Evolutionary conservation across 2,888 invertebrate species (phyloP), one percentile per base, ranked within the genome.

Genomic region (Tetranychus truncatus): DNA sequence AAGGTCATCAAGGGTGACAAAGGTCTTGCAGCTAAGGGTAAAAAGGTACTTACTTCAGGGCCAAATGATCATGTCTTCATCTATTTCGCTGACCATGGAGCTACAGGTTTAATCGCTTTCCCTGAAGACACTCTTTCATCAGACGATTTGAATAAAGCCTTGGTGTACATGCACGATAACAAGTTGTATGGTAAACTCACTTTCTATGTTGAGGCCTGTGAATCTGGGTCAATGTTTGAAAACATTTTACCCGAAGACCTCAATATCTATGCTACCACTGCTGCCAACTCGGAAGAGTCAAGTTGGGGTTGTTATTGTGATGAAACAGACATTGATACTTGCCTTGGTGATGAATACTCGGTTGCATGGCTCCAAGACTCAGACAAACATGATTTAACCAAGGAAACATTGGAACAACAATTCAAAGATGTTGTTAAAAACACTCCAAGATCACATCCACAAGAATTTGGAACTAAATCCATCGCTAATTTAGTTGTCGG

Each of bases 1-100:
- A 84, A 84, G 77, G 83, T 87, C 66, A 81, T 88, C 20, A 81
- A 81, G 74, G 87, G 88, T 21, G 82, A 87, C 77, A 80, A 82
- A 72, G 79, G 81, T 75, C 83, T 81, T 21, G 4, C 11, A 6
- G 45, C 24, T n/a, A 20, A 66, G 20, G 75, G 75, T 45, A 71
- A 72, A 44, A 75, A 75, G n/a, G 75, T 75, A 6, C 18, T 74
- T 3, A 71, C 18, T 18, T 80, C 87, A 81, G 86, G 85, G 24
- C 84, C 85, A 9, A 82, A 86, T 77, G 87, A 88, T 80, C 83
- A 85, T 78, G 81, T 87, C 20, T 87, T 87, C 81, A 84, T 88
- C 72, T 86, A 86, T 81, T 87, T 87, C 82, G 85, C 85, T 65
- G 87, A 88, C 80, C 87, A 88, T 80, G 87, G 87, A 71, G 86